Evolutionary conservation across 2,888 invertebrate genomes (phyloP), one percentile per base, ranked within the genome.

Genomic region (Tipula unca): DNA sequence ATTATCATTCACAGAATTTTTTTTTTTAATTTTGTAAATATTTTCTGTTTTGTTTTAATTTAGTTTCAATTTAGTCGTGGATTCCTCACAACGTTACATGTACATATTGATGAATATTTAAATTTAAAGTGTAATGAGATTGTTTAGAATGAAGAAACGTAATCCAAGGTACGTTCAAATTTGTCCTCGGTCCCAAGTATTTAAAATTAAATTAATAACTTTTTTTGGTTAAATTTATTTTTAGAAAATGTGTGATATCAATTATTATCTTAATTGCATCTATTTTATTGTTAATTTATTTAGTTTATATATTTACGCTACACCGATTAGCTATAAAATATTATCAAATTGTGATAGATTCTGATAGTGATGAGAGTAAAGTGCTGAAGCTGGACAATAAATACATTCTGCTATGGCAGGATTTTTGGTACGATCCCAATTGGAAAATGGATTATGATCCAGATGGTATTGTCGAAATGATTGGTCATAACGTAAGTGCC

Each of bases 351-450:
- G 32, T 32, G 32, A 2, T 32, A 32, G 5, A 32, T 32, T 32
- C 32, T 6, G 32, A 32, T 6, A 32, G 32, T 84, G 20, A 10
- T 1, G 84, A n/a, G 10, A 84, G 8, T 20, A 84, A 84, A 32
- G 14, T 25, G 17, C 10, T 36, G 10, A 35, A 35, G 6, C 84
- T 17, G 25, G 1, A 69, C 0, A 36, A 84, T 84, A 84, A 84
- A 84, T 84, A 84, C 36, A 84, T 84, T 32, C 29, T 84, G 25
- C 36, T 84, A 8, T 84, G 84, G 84, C 35, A 84, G 8, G 84
- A 84, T 17, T 84, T 84, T 36, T 69, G 69, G 69, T 20, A 20
- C 20, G 84, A 20, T 32, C 20, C 84, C 8, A 84, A 13, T 84
- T 84, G 84, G 84, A 20, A 35, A 17, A 3, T 84, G 0, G 36